Base-by-base conservation (phyloP, 2,888 invertebrate genomes). In the Hemicrepidius hirtus region DNA sequence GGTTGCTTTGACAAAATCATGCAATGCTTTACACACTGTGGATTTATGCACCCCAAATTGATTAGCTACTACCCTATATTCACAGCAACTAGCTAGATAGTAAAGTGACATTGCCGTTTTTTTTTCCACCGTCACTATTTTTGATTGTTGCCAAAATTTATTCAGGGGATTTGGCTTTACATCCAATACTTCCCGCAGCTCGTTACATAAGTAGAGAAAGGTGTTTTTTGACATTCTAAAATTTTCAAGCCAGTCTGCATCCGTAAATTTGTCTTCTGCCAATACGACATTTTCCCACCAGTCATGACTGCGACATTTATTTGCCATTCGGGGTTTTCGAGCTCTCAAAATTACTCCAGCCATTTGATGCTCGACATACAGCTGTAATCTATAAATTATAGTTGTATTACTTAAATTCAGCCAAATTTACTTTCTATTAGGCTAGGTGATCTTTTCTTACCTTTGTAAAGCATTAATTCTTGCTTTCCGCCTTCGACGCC, bases 1-100 rank as follows among this genome's bases (percentile, higher is more conserved):
- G n/a, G 81, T 68, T 12, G 82, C 82, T 21, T 75, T 46, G 3
- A 81, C 68, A 49, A 80, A 76, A 74, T 76, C 76, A 63, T 82
- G 78, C 6, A 84, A 16, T 49, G 68, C 74, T 50, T 75, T 76
- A 10, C 75, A 72, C 0, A 80, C 78, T 9, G 79, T 74, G 35
- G 71, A 71, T 37, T 77, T 78, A 64, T 79, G 78, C 13, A 78
- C 37, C 3, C 80, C 80, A 70, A 80, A 80, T 32, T 70, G 40
- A 57, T 78, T 76, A 1, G 73, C 79, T 35, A 76, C 68, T 13
- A 76, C 74, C 60, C 75, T 71, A 40, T 79, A 76, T 74, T 80
- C 79, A 20, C 73, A 66, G 59, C 74, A 75, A 68, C 74, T 75
- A 20, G 76, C 74, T 16, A 60, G 5, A 24, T 3, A 24, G 5